Conservation (phyloP, 2,888 invertebrate genomes). For the Gnatocerus cornutus region DNA sequence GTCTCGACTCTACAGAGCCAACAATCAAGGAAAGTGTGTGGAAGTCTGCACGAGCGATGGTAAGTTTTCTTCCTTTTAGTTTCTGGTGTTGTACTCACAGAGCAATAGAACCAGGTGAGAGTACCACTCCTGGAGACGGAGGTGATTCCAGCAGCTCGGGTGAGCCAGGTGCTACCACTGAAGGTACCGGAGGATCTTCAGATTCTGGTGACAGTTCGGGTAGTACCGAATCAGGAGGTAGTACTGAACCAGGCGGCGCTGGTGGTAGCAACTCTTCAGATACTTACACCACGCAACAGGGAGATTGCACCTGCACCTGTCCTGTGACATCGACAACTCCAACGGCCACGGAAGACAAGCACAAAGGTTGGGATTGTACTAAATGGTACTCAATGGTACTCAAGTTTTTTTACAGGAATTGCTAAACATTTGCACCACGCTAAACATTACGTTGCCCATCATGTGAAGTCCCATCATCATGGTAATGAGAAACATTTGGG, state of each 20-base stretch:
- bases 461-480: conserved; percentile 13
- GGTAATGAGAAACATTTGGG: conserved; percentile 18
- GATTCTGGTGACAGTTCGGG: neutral
- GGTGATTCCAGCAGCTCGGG: neutral
- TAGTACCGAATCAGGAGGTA: conserved; percentile 1
- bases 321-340: conserved; percentile 6
- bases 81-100: no score
- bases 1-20: neutral
- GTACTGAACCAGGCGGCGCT: neutral
- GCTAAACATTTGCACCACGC: conserved; percentile 20
- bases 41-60: neutral
- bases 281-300: neutral
- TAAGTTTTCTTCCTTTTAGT: conserved; percentile 2
- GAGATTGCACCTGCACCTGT: neutral
- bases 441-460: conserved; percentile 26
- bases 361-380: neutral
- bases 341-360: neutral
- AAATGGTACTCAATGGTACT: neutral
- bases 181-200: neutral
- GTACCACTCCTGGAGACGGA: neutral
- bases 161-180: conserved; percentile 4
- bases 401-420: neutral
- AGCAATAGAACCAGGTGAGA: neutral
- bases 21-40: neutral
- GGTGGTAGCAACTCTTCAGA: neutral